A percentile compares a stretch with the other conserved stretches of the same genome.
phyloP scores from a whole-genome alignment of 2,797 vertebrate genomes.

The Anolis apletophallus region DNA sequence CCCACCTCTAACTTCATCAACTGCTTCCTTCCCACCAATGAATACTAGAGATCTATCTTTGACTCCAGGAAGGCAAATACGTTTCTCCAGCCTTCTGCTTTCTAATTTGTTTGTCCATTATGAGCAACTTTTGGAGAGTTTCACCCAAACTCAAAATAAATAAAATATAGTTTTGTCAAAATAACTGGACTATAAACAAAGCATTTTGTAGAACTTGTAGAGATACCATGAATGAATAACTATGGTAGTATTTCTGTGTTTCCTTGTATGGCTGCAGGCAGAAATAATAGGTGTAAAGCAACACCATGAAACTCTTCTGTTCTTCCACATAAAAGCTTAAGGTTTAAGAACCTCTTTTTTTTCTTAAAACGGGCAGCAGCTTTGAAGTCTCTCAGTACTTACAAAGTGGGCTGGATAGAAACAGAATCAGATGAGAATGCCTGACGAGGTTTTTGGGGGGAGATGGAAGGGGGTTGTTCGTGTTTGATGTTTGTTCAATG shows the following conservation, averaged over 20 bases:
- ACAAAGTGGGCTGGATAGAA: background rate
- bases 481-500: conserved; percentile 44
- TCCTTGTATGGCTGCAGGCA: conserved; percentile 36
- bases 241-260: background rate
- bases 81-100: background rate
- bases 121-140: background rate
- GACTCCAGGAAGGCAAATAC: background rate
- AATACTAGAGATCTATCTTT: no score
- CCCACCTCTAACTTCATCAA: background rate
- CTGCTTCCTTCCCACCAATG: background rate
- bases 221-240: conserved; percentile 3
- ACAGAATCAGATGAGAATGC: conserved; percentile 37
- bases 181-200: background rate
- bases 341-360: background rate
- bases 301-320: conserved; percentile 37
- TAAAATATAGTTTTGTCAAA: background rate
- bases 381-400: conserved; percentile 56
- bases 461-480: background rate
- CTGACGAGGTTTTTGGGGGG: conserved; percentile 6
- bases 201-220: background rate
- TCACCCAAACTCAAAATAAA: background rate
- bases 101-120: background rate
- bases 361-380: background rate
- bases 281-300: conserved; percentile 33
- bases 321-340: conserved; percentile 51